phyloP scores from a whole-genome alignment of 2,113 vertebrate genomes.

The Eonycteris spelaea region DNA sequence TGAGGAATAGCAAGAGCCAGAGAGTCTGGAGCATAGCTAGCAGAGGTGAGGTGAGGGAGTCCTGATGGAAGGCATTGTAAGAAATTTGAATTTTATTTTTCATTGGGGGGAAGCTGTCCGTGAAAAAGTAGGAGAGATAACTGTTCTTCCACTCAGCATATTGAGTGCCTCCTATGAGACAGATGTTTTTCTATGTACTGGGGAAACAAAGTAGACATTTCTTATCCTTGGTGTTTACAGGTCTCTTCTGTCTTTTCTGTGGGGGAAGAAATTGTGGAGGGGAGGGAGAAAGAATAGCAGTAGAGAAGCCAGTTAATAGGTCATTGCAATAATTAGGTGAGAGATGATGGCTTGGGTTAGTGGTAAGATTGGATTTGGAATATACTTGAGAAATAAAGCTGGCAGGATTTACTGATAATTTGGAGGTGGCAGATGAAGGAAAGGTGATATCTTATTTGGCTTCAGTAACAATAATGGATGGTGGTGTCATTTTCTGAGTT shows the following conservation, averaged over 20 bases:
- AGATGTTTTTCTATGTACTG: not conserved
- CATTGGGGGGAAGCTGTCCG: not conserved
- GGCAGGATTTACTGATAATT: not conserved
- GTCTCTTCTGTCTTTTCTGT: not conserved
- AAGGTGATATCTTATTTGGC: not conserved
- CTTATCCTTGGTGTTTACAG: not conserved
- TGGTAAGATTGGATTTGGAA: not conserved
- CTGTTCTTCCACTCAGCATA: not conserved
- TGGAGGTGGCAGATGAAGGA: not conserved
- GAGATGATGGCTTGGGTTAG: not conserved
- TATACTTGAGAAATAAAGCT: conserved; percentile 1
- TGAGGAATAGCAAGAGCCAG: not conserved
- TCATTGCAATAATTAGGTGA: not conserved
- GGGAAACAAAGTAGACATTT: not conserved
- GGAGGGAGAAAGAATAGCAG: not conserved
- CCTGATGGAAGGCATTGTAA: not conserved
- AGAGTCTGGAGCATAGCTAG: not conserved
- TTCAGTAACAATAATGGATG: not conserved
- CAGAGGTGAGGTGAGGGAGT: not conserved
- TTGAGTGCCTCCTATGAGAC: not conserved
- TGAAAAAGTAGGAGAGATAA: not conserved
- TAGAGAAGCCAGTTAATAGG: not conserved
- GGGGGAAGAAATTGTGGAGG: not conserved
- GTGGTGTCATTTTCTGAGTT: not conserved
- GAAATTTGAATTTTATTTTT: not conserved